Evolutionary conservation across 2,888 invertebrate genomes (phyloP).

Genomic region (Dynastes hyllus): DNA sequence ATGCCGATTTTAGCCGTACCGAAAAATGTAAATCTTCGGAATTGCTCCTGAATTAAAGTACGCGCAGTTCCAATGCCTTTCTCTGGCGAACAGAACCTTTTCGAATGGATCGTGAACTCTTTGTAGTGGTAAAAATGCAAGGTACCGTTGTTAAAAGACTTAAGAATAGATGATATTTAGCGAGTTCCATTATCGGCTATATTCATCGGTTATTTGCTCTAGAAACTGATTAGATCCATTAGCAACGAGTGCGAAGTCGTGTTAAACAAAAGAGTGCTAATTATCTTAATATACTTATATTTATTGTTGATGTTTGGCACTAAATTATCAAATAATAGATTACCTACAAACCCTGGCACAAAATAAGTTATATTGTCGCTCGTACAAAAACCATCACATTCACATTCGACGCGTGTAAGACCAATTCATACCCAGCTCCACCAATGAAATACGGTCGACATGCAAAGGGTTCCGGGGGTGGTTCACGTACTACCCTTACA

Average conservation of each 20-base stretch:
- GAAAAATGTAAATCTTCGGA: neutral
- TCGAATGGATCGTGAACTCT: slow-evolving; percentile 25
- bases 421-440: too few species aligned
- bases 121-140: slow-evolving; percentile 17
- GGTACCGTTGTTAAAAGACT: slow-evolving; percentile 21
- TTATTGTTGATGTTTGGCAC: too few species aligned
- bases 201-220: slow-evolving; percentile 21
- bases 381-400: too few species aligned
- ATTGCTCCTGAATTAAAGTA: slow-evolving; percentile 1
- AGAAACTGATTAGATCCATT: slow-evolving; percentile 24
- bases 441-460: too few species aligned
- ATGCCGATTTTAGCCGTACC: too few species aligned
- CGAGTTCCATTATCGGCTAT: neutral
- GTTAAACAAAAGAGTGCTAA: neutral
- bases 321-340: too few species aligned
- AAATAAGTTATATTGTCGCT: too few species aligned
- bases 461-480: too few species aligned
- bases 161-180: slow-evolving; percentile 27
- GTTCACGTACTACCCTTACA: too few species aligned
- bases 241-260: slow-evolving; percentile 4
- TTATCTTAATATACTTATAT: too few species aligned
- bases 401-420: too few species aligned
- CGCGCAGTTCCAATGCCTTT: neutral
- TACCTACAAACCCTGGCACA: too few species aligned
- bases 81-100: neutral